Evolutionary conservation across 1,140 invertebrate species (phyloP).

Genomic region (Oryctes rhinoceros): DNA sequence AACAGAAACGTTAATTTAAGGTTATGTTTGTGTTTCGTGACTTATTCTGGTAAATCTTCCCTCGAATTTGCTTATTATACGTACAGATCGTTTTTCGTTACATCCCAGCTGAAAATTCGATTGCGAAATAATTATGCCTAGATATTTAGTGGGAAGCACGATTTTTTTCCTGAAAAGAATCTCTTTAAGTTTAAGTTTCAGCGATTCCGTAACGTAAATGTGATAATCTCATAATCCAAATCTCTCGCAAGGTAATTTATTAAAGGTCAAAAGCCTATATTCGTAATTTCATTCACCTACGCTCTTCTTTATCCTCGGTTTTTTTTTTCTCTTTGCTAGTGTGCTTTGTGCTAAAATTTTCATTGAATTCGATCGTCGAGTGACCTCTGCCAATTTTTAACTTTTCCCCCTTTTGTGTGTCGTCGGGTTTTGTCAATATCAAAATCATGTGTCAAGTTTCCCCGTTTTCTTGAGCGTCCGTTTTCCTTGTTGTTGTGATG

Average conservation of each 20-base stretch:
- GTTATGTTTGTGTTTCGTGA: too few relatives aligned
- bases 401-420: not conserved
- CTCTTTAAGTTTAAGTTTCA: too few relatives aligned
- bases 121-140: too few relatives aligned
- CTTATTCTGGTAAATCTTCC: too few relatives aligned
- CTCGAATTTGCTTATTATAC: too few relatives aligned
- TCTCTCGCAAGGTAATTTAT: slow-evolving; percentile 14
- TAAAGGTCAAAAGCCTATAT: slow-evolving; percentile 19
- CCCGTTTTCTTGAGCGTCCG: not conserved
- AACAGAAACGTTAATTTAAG: not conserved
- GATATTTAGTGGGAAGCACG: too few relatives aligned
- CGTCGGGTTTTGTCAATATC: slow-evolving; percentile 29
- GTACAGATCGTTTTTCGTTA: too few relatives aligned
- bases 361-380: not conserved
- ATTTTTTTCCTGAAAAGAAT: too few relatives aligned
- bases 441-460: slow-evolving; percentile 39
- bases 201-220: too few relatives aligned
- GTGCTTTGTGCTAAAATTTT: too few relatives aligned
- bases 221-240: too few relatives aligned
- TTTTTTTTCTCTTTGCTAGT: not conserved
- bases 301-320: not conserved
- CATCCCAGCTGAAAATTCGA: too few relatives aligned
- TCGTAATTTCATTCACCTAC: slow-evolving; percentile 6
- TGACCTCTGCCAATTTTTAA: not conserved
- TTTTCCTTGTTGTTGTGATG: not conserved